Conservation (phyloP, 2,888 invertebrate genomes). For the Nowickia ferox region DNA sequence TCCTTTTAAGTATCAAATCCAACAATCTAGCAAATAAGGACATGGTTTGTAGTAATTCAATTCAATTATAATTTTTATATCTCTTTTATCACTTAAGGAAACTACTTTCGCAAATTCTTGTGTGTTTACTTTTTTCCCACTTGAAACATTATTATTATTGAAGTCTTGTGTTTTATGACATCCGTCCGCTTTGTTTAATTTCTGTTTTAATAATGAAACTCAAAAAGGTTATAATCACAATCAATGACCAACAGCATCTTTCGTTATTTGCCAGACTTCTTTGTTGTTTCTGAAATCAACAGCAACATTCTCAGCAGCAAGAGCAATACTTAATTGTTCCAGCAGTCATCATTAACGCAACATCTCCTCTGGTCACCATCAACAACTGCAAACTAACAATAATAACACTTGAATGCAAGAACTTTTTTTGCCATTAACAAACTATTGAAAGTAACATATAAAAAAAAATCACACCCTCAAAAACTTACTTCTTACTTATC, state of each 20-base stretch:
- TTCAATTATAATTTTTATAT: no score
- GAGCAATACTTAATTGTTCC: background rate
- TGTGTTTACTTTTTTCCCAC: no score
- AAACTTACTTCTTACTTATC: background rate
- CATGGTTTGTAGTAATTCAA: no score
- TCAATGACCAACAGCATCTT: conserved; percentile 19
- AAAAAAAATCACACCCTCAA: background rate
- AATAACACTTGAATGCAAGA: conserved; percentile 58
- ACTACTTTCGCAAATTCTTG: no score
- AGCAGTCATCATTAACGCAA: conserved; percentile 38
- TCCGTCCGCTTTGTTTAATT: conserved; percentile 8
- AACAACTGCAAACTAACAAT: conserved; percentile 25
- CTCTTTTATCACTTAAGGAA: no score
- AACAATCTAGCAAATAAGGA: no score
- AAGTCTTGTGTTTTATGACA: background rate
- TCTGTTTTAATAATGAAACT: conserved; percentile 9
- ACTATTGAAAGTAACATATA: conserved; percentile 33
- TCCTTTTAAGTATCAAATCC: no score
- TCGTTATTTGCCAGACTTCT: conserved; percentile 32
- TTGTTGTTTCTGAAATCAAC: background rate
- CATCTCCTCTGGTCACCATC: conserved; percentile 1
- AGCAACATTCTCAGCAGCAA: background rate
- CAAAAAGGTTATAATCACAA: conserved; percentile 4
- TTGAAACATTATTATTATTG: no score
- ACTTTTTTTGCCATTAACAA: conserved; percentile 46